These are phyloP conservation scores for Meleagris gallopavo DNA, from an alignment of 2,113 vertebrate species.

Conservation along the genomic window DNA sequence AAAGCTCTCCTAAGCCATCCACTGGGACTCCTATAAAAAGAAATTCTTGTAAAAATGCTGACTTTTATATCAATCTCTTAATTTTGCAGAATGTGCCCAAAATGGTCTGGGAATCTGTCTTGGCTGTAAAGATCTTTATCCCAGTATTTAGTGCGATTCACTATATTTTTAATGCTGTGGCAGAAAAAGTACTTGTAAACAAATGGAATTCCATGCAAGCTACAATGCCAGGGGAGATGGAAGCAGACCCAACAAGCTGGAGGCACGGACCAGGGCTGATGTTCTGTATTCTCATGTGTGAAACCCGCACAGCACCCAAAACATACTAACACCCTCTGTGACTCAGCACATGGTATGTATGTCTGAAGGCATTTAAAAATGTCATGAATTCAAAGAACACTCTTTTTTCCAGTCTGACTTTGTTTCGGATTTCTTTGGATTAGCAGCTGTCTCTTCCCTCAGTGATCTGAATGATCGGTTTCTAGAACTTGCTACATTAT, in stretches of 20 bases:
- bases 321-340: neutral
- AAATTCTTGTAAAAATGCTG: neutral
- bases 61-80: neutral
- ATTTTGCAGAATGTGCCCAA: neutral
- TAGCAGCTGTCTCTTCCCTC: neutral
- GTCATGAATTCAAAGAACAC: neutral
- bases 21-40: neutral
- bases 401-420: neutral
- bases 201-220: neutral
- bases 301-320: neutral
- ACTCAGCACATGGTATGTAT: neutral
- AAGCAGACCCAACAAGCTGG: neutral
- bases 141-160: neutral
- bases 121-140: slow-evolving; percentile 1
- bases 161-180: neutral
- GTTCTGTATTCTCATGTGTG: neutral
- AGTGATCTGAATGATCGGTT: neutral
- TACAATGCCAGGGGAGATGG: neutral
- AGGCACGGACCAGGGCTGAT: neutral
- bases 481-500: neutral
- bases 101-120: neutral
- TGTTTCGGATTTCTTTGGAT: neutral
- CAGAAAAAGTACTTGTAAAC: neutral
- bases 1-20: neutral
- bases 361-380: neutral